A percentile compares a stretch with the other conserved stretches of the same genome.
Evolutionary conservation across 2,888 invertebrate genomes (phyloP).

Genomic region (Epinotia ramella): DNA sequence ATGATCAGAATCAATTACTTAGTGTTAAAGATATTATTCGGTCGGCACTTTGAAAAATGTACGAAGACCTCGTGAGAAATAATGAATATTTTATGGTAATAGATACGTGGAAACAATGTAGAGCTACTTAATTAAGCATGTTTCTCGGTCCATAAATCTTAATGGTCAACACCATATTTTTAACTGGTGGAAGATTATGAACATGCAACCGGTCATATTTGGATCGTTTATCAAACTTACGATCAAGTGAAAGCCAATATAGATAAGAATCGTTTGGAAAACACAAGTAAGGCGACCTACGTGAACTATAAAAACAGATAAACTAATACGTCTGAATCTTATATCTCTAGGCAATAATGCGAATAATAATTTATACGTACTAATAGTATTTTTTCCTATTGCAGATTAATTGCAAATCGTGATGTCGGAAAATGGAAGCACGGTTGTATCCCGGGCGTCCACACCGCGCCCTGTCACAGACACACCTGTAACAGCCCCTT

Average conservation of each 20-base stretch:
- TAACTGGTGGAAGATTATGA: slow-evolving; percentile 49
- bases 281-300: slow-evolving; percentile 31
- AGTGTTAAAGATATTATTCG: background rate
- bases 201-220: slow-evolving; percentile 42
- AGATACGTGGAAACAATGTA: slow-evolving; percentile 65
- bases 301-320: slow-evolving; percentile 31
- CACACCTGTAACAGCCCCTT: slow-evolving; percentile 74
- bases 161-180: slow-evolving; percentile 66
- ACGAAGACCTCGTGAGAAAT: slow-evolving; percentile 58
- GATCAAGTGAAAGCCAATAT: slow-evolving; percentile 65
- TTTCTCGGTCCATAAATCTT: slow-evolving; percentile 80
- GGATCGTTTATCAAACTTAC: slow-evolving; percentile 52
- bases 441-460: slow-evolving; percentile 78
- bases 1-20: slow-evolving; percentile 20
- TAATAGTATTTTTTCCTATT: slow-evolving; percentile 55
- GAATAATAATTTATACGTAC: background rate
- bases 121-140: slow-evolving; percentile 78
- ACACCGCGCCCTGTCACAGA: slow-evolving; percentile 81
- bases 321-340: slow-evolving; percentile 7
- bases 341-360: background rate
- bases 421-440: slow-evolving; percentile 81
- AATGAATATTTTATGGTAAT: slow-evolving; percentile 65
- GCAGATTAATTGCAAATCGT: slow-evolving; percentile 71
- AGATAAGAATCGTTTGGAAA: slow-evolving; percentile 59
- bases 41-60: slow-evolving; percentile 18